These are phyloP conservation scores for Tenthredo notha DNA, from an alignment of 2,888 invertebrate species.

Conservation along the genomic window DNA sequence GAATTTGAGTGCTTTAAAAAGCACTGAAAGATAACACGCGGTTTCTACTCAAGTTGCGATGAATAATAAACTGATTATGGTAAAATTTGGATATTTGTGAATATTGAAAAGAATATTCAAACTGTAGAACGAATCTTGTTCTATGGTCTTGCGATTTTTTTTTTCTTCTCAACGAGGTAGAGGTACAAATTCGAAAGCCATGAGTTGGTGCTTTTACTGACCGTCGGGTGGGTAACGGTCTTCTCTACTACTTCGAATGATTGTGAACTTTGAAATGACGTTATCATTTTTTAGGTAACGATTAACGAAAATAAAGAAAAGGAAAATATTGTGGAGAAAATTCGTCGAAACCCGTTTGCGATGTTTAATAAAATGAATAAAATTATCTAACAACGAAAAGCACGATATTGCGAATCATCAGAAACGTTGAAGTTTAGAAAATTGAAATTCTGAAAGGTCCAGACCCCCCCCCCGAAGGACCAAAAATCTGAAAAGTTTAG, in stretches of 20 bases:
- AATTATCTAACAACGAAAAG: background rate
- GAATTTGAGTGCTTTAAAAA: no score
- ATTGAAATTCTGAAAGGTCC: no score
- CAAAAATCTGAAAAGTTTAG: no score
- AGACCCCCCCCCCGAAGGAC: no score
- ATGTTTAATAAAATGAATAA: background rate
- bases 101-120: background rate
- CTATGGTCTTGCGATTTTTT: background rate
- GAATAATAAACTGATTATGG: background rate
- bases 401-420: background rate
- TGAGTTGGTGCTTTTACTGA: background rate
- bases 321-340: background rate
- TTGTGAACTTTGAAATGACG: background rate
- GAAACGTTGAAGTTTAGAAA: no score
- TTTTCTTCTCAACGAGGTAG: background rate
- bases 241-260: background rate
- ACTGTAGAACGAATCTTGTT: background rate
- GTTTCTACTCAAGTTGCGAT: background rate
- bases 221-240: background rate
- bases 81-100: background rate
- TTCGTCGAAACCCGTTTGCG: background rate
- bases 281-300: background rate
- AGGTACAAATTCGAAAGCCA: background rate
- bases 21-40: no score
- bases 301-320: background rate